Conservation (phyloP, 2,888 invertebrate genomes). For the Eueremaeus valkanovi region DNA sequence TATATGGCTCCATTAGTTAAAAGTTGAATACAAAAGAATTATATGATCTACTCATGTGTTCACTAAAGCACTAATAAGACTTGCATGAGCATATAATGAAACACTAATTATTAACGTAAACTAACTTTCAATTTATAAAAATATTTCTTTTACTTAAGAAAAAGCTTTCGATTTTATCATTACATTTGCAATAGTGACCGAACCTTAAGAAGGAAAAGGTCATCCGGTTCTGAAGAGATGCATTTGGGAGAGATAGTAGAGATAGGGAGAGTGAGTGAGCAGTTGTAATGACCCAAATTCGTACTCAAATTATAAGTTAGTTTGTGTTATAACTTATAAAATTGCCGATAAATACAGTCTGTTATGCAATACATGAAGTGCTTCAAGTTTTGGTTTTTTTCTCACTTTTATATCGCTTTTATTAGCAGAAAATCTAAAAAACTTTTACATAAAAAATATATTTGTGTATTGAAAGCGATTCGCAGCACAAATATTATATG, state of each 20-base stretch:
- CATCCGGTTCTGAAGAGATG: background rate
- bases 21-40: too few species aligned
- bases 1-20: too few species aligned
- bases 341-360: conserved; percentile 7
- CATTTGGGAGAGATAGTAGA: background rate
- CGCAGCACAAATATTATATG: background rate
- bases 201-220: background rate
- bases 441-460: background rate
- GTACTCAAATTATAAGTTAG: background rate
- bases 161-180: background rate
- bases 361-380: background rate
- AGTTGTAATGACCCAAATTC: background rate
- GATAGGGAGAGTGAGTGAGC: background rate
- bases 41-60: too few species aligned
- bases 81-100: too few species aligned
- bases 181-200: background rate
- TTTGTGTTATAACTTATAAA: background rate
- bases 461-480: background rate
- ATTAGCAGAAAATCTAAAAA: background rate
- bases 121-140: background rate
- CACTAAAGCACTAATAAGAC: too few species aligned
- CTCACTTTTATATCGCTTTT: background rate
- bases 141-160: background rate
- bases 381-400: background rate
- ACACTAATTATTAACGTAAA: too few species aligned